These are phyloP conservation scores for Drosophila siamana DNA, from an alignment of 2,888 invertebrate genomes.

Conservation along the genomic window DNA sequence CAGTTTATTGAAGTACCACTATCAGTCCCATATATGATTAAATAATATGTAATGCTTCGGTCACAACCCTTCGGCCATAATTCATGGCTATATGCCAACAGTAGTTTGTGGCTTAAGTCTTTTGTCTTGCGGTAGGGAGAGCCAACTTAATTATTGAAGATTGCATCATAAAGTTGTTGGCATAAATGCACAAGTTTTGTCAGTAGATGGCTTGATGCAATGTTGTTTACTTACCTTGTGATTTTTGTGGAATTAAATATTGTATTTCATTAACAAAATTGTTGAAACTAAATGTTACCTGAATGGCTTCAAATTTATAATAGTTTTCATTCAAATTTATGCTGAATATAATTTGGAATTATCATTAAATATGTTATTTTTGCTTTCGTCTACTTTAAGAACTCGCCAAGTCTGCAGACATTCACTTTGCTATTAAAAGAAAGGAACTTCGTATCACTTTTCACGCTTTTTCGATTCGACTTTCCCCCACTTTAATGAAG, in stretches of 20 bases:
- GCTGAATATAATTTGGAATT: no score
- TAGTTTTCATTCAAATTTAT: no score
- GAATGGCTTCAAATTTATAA: no score
- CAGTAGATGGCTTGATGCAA: constrained; percentile 8
- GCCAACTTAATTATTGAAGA: constrained; percentile 33
- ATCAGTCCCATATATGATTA: constrained; percentile 61
- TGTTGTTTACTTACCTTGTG: neutral
- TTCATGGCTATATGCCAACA: constrained; percentile 19
- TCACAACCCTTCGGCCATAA: constrained; percentile 47
- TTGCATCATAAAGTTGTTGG: constrained; percentile 52
- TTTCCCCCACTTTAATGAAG: constrained; percentile 11
- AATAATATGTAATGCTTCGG: constrained; percentile 61
- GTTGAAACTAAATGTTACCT: no score
- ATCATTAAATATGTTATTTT: neutral
- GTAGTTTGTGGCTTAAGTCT: constrained; percentile 68
- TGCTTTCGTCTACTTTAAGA: neutral
- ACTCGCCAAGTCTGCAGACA: neutral
- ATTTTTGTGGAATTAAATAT: neutral
- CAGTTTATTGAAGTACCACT: constrained; percentile 18
- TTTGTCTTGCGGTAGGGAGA: constrained; percentile 50
- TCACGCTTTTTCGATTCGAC: constrained; percentile 10
- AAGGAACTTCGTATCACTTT: neutral
- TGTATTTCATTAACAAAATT: neutral
- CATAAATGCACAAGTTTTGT: constrained; percentile 9
- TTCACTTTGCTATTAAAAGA: neutral